phyloP scores from a whole-genome alignment of 92 coral and sea anemone species.

The Plumapathes pennacea region DNA sequence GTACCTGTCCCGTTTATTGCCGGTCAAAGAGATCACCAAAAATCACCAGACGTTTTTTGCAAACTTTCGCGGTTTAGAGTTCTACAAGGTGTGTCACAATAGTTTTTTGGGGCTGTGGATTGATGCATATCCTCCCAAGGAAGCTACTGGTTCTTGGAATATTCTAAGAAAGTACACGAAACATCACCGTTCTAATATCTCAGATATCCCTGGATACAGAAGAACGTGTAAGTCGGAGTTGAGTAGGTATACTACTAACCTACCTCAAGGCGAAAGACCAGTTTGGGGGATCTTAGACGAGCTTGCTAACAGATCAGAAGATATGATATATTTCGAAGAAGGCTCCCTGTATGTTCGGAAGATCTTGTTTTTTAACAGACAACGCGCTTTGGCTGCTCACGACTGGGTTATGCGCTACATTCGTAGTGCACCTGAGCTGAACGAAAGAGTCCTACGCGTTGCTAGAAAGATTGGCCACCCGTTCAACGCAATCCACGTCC shows the following conservation, averaged over 20 bases:
- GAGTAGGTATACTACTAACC: background rate
- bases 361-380: constrained; percentile 56
- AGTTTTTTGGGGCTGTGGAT: constrained; percentile 83
- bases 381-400: constrained; percentile 73
- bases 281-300: constrained; percentile 74
- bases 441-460: constrained; percentile 37
- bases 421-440: constrained; percentile 63
- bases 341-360: constrained; percentile 81
- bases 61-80: constrained; percentile 25
- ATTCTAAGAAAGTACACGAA: constrained; percentile 15
- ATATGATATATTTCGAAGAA: constrained; percentile 78
- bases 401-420: constrained; percentile 66
- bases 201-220: constrained; percentile 44
- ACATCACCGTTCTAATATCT: background rate
- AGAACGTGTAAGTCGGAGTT: constrained; percentile 51
- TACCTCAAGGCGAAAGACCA: constrained; percentile 1
- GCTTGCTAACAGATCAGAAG: constrained; percentile 53
- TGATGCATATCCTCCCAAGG: constrained; percentile 53
- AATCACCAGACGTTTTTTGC: constrained; percentile 60
- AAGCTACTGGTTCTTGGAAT: constrained; percentile 39
- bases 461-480: constrained; percentile 43
- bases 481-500: constrained; percentile 85
- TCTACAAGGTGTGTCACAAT: constrained; percentile 80
- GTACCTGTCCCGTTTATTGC: constrained; percentile 59
- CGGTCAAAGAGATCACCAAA: constrained; percentile 69